A percentile compares a stretch with the other conserved stretches of the same genome.
Evolutionary conservation across 2,888 invertebrate species (phyloP).

Genomic region (Himalopsyche tibetana): DNA sequence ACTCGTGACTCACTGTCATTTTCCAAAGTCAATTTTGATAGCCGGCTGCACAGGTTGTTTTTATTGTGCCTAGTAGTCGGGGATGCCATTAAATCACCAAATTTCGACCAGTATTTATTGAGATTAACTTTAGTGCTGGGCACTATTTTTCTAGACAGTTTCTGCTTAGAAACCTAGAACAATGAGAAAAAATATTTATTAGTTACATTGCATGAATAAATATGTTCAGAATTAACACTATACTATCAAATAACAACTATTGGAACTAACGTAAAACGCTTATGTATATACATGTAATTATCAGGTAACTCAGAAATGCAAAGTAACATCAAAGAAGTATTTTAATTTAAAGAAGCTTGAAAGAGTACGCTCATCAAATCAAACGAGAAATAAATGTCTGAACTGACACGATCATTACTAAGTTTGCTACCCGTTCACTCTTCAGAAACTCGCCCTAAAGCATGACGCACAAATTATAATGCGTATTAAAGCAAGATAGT

Average conservation of each 20-base stretch:
- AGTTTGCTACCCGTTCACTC: background rate
- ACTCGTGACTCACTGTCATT: slow-evolving; percentile 71
- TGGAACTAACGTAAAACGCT: too few relatives aligned
- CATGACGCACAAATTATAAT: background rate
- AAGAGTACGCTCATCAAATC: background rate
- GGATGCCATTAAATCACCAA: slow-evolving; percentile 78
- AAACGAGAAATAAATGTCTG: background rate
- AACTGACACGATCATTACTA: background rate
- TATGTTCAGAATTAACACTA: too few relatives aligned
- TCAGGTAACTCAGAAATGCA: background rate
- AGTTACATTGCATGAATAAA: too few relatives aligned
- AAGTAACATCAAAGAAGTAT: background rate
- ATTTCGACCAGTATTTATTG: slow-evolving; percentile 81
- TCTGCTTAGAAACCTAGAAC: slow-evolving; percentile 78
- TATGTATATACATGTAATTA: background rate
- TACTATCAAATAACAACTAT: too few relatives aligned
- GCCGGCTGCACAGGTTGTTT: slow-evolving; percentile 72
- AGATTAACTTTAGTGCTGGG: slow-evolving; percentile 79
- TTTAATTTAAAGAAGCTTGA: background rate
- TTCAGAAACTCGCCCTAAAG: background rate
- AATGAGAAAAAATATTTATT: slow-evolving; percentile 62
- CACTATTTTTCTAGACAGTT: slow-evolving; percentile 77
- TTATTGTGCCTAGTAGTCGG: slow-evolving; percentile 72
- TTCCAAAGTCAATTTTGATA: slow-evolving; percentile 72
- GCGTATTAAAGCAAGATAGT: background rate